Conservation (phyloP, 2,888 invertebrate species). For the Molorchus minor region DNA sequence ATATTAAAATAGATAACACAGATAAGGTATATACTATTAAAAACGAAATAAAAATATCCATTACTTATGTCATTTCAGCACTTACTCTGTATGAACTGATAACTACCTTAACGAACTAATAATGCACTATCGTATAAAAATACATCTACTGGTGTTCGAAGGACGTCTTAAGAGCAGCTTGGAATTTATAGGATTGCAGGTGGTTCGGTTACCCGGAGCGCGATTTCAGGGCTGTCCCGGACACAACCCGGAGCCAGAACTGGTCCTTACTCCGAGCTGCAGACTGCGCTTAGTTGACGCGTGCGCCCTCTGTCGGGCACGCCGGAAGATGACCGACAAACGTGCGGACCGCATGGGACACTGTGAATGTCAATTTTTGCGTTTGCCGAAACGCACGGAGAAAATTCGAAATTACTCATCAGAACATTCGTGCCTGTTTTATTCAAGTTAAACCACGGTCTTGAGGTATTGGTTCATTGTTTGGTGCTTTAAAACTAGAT, state of each 20-base stretch:
- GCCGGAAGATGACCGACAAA: constrained; percentile 19
- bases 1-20: too few relatives aligned
- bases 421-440: too few relatives aligned
- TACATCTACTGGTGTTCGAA: constrained; percentile 19
- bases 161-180: constrained; percentile 25
- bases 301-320: constrained; percentile 36
- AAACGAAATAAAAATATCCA: too few relatives aligned
- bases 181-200: constrained; percentile 29
- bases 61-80: constrained; percentile 17
- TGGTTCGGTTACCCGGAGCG: constrained; percentile 32
- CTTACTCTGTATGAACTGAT: constrained; percentile 7
- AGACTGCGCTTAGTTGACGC: constrained; percentile 50
- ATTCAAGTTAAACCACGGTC: too few relatives aligned
- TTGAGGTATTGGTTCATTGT: too few relatives aligned
- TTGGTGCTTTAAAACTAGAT: too few relatives aligned
- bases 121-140: constrained; percentile 11
- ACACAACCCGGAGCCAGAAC: constrained; percentile 55
- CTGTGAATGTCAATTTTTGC: too few relatives aligned
- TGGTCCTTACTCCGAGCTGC: constrained; percentile 52
- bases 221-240: constrained; percentile 47
- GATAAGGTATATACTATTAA: too few relatives aligned
- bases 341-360: constrained; percentile 25
- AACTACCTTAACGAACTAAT: constrained; percentile 10
- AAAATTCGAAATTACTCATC: too few relatives aligned
- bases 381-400: too few relatives aligned